Conservation (phyloP, 2,888 invertebrate species). For the Torymus auratus region DNA sequence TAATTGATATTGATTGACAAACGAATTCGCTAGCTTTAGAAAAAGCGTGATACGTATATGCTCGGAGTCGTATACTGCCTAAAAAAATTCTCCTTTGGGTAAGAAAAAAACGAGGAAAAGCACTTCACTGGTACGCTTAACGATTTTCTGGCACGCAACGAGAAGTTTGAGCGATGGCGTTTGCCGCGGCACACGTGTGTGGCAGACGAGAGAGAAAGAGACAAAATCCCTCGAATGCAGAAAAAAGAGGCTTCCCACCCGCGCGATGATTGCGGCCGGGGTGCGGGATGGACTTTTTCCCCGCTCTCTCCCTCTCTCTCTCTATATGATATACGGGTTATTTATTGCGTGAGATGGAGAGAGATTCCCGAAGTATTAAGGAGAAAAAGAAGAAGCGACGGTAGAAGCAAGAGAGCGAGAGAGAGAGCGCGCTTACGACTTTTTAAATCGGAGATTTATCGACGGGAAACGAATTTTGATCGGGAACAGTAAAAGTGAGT, state of each 20-base stretch:
- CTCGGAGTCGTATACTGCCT: too few relatives aligned
- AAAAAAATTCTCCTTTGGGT: too few relatives aligned
- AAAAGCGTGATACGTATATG: too few relatives aligned
- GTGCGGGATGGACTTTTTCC: too few relatives aligned
- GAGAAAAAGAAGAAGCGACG: neutral
- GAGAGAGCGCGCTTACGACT: neutral
- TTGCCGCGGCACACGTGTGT: neutral
- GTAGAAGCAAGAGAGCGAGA: neutral
- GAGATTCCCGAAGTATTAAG: slow-evolving; percentile 8
- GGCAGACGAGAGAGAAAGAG: too few relatives aligned
- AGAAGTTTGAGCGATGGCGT: neutral
- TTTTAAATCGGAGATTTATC: slow-evolving; percentile 25
- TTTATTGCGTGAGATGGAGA: slow-evolving; percentile 1
- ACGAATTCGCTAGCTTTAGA: too few relatives aligned
- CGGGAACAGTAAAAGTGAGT: slow-evolving; percentile 14
- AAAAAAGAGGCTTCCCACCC: neutral
- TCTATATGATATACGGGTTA: slow-evolving; percentile 2
- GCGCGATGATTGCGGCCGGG: neutral
- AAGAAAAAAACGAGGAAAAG: neutral
- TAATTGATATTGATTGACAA: too few relatives aligned
- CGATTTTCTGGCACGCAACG: neutral
- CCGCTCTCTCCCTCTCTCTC: neutral
- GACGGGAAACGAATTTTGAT: slow-evolving; percentile 22
- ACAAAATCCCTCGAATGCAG: neutral
- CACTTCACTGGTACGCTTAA: neutral